These are phyloP conservation scores for Euschistus heros DNA, from an alignment of 1,140 invertebrate genomes.

Conservation along the genomic window DNA sequence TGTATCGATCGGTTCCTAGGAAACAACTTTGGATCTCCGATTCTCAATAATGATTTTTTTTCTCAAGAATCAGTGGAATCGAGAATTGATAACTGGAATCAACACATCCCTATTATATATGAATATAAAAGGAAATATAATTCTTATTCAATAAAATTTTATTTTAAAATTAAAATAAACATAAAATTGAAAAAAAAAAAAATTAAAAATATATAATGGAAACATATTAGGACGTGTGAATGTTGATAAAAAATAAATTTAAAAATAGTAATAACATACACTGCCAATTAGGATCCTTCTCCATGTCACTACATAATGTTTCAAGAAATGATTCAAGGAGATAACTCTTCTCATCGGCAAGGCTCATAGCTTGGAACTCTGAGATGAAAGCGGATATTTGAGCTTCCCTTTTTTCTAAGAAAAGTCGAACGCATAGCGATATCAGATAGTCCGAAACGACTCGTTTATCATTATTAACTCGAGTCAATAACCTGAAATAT, in stretches of 20 bases:
- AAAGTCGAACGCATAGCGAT: conserved; percentile 65
- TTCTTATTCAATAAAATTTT: background rate
- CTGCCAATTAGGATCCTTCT: conserved; percentile 58
- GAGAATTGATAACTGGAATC: too few relatives aligned
- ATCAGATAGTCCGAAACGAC: conserved; percentile 69
- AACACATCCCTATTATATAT: too few relatives aligned
- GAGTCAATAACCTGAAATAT: conserved; percentile 44
- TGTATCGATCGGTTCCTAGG: too few relatives aligned
- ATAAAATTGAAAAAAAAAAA: background rate
- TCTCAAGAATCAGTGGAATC: too few relatives aligned
- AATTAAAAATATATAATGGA: background rate
- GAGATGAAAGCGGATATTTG: conserved; percentile 55
- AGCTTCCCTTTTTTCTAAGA: conserved; percentile 60
- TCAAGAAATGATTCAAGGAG: conserved; percentile 53
- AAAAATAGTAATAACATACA: conserved; percentile 37
- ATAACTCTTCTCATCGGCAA: conserved; percentile 75
- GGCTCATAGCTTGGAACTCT: conserved; percentile 61
- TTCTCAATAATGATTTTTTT: too few relatives aligned
- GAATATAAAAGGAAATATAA: background rate
- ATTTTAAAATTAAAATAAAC: background rate
- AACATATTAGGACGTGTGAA: background rate
- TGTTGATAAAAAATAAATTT: background rate
- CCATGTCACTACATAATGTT: conserved; percentile 48
- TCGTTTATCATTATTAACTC: conserved; percentile 55
- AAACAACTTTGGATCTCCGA: too few relatives aligned